Evolutionary conservation across 2,113 vertebrate genomes (phyloP).

Genomic region (Poeciliopsis retropinna): DNA sequence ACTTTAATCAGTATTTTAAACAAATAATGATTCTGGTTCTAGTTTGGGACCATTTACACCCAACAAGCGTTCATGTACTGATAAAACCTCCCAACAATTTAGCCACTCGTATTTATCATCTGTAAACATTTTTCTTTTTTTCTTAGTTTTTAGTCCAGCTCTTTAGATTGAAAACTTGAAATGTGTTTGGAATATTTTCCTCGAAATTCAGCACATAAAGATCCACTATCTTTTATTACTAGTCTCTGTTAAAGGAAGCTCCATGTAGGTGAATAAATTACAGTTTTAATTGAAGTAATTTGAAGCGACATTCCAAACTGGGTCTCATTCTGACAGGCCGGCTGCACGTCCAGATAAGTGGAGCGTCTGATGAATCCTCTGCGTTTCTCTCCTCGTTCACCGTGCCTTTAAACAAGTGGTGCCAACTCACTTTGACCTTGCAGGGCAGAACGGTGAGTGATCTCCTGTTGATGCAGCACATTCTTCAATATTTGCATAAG

Average conservation of each 20-base stretch:
- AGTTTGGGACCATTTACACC: not conserved
- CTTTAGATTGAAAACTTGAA: not conserved
- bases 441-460: slow-evolving; percentile 65
- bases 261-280: not conserved
- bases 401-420: slow-evolving; percentile 77
- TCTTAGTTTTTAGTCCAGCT: not conserved
- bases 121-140: not conserved
- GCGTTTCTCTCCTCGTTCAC: slow-evolving; percentile 69
- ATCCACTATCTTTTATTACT: not conserved
- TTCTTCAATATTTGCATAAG: not conserved
- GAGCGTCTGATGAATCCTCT: slow-evolving; percentile 44
- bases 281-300: not conserved
- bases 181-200: not conserved
- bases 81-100: not conserved
- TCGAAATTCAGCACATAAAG: not conserved
- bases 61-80: not conserved
- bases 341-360: slow-evolving; percentile 76
- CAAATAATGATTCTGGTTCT: not conserved
- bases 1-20: not conserved
- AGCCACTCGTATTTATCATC: not conserved
- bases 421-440: slow-evolving; percentile 69
- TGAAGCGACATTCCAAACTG: not conserved
- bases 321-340: slow-evolving; percentile 55
- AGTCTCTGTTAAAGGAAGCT: not conserved
- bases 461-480: not conserved